Percentiles rank a stretch among this genome's conserved stretches.
Conservation (phyloP, 2,797 vertebrate genomes). For the Hybognathus amarus region DNA sequence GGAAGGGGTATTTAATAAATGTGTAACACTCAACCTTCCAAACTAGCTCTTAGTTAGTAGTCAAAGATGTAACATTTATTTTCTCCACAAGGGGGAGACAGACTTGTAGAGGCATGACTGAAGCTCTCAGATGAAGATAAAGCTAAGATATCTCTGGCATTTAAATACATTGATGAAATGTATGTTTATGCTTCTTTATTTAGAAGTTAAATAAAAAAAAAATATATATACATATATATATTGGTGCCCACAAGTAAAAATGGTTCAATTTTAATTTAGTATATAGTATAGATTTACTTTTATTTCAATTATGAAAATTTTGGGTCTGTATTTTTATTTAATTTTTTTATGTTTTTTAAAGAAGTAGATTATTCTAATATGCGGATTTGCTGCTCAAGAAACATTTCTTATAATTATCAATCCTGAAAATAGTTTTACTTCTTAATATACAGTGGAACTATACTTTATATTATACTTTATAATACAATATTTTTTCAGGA, state of each 20-base stretch:
- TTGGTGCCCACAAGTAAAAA: background rate
- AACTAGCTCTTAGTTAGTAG: background rate
- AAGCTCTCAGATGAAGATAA: background rate
- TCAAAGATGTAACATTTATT: background rate
- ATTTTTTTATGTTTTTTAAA: no score
- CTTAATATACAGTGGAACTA: no score
- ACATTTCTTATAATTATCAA: background rate
- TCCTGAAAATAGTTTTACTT: background rate
- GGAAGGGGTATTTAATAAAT: background rate
- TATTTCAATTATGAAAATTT: background rate
- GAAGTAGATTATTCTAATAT: background rate
- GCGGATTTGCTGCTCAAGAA: background rate
- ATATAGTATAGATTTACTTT: background rate
- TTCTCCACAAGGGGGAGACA: constrained; percentile 44
- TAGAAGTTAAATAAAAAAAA: background rate
- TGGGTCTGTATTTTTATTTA: no score
- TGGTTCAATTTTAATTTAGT: background rate
- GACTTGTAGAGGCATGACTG: background rate
- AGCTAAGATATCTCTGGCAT: background rate
- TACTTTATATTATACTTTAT: background rate
- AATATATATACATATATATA: background rate
- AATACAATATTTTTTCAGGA: background rate
- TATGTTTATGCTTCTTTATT: background rate
- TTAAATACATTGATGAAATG: background rate
- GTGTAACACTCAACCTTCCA: background rate